A percentile compares a stretch with the other conserved stretches of the same genome.
Evolutionary conservation across 2,113 vertebrate genomes (phyloP).

Genomic region (Pseudopipra pipra): DNA sequence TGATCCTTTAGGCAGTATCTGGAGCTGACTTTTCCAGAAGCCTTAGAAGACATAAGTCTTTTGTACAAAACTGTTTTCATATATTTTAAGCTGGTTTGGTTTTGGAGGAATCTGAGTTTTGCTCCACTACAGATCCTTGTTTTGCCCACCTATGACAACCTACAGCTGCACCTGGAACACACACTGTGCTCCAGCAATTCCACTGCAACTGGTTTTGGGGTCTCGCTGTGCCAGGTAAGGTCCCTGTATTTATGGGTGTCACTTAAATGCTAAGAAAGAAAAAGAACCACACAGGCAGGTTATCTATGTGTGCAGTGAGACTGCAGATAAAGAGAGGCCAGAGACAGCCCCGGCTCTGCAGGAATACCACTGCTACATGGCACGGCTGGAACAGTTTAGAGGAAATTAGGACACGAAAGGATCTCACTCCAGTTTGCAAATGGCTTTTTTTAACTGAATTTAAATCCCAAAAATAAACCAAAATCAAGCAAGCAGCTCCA

Average conservation of each 20-base stretch:
- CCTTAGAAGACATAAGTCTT: neutral
- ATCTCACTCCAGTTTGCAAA: neutral
- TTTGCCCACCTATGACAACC: neutral
- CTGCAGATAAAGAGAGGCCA: neutral
- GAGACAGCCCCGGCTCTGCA: neutral
- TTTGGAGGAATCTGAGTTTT: neutral
- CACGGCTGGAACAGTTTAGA: neutral
- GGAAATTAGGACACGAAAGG: rapidly evolving
- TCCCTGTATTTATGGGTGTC: neutral
- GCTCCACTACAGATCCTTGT: neutral
- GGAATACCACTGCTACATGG: neutral
- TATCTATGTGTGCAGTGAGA: neutral
- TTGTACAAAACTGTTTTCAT: neutral
- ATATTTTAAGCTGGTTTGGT: neutral
- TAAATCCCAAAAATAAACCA: neutral
- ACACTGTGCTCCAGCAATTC: neutral
- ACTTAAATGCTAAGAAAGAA: neutral
- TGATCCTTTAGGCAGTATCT: neutral
- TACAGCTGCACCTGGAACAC: neutral
- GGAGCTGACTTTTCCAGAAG: neutral
- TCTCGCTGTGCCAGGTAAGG: neutral
- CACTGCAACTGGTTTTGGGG: neutral
- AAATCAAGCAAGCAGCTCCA: neutral
- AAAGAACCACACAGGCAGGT: neutral
- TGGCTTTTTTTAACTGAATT: neutral